phyloP scores from a whole-genome alignment of 2,888 invertebrate species.

The Ochropleura leucogaster region DNA sequence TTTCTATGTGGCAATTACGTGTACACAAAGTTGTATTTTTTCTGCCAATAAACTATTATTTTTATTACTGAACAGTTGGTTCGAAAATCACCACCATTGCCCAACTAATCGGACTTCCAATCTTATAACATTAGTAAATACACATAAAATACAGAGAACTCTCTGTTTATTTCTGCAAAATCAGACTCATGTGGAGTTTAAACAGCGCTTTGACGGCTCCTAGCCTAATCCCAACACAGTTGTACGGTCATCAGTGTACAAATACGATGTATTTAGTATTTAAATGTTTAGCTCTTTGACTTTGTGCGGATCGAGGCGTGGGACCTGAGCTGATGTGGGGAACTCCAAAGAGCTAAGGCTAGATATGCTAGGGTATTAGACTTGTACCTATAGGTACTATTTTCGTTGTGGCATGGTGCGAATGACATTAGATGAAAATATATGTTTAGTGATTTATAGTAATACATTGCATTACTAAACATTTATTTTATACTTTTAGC shows the following conservation, averaged over 20 bases:
- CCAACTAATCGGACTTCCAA: not conserved
- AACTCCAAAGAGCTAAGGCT: constrained; percentile 1
- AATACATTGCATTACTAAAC: no score
- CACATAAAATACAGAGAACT: constrained; percentile 25
- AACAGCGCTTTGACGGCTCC: constrained; percentile 47
- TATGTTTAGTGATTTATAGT: no score
- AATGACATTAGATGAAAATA: no score
- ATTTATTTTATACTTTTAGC: no score
- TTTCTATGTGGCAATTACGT: no score
- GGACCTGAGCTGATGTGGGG: not conserved
- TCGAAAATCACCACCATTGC: constrained; percentile 3
- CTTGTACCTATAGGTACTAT: no score
- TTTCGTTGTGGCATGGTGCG: no score
- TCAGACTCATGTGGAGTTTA: constrained; percentile 40
- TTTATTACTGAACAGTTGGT: not conserved
- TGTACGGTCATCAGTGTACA: constrained; percentile 42
- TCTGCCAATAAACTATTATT: no score
- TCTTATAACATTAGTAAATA: constrained; percentile 20
- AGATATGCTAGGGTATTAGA: no score
- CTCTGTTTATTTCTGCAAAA: constrained; percentile 43
- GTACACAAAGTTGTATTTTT: no score
- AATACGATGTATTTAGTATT: constrained; percentile 50
- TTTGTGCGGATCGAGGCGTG: constrained; percentile 7
- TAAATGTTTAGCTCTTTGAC: constrained; percentile 49
- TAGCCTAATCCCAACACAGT: constrained; percentile 40